Evolutionary conservation across 2,888 invertebrate species (phyloP), one percentile per base, ranked within the genome.

Genomic region (Macrostomum cliftonense): DNA sequence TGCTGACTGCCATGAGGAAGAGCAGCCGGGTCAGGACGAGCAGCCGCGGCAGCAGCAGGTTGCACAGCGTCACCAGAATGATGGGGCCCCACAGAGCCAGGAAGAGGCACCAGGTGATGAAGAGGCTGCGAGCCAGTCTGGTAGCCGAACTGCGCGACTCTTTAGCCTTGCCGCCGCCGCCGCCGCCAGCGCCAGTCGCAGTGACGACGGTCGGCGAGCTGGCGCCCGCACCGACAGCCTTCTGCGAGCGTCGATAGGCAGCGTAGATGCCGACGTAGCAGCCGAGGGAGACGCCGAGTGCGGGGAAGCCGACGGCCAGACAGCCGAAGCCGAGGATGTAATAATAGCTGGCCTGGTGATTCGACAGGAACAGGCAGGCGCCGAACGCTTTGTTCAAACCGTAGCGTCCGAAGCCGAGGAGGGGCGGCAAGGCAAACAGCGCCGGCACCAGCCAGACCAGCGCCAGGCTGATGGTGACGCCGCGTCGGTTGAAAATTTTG

Each of bases 1-100:
- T 28, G 36, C 43, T 43, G 43, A 43, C 28, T 12, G 43, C 43
- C 43, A 43, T 43, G 36, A 43, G 19, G 19, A 43, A 43, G 5
- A 43, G 36, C 19, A 28, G 19, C 7, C 43, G 19, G 28, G 28
- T 28, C 19, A 43, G 4, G 5, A 12, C 13, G 19, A 28, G 19
- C 28, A 28, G 28, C n/a, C 43, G 14, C 4, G 43, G 43, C 14
- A 43, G 9, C 14, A 20, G 21, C 21, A 20, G 36, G 43, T 43
- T 43, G 13, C 16, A 20, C 19, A 43, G 43, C 2, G 36, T 28
- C 14, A 43, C 43, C 14, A 43, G 43, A 17, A 43, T 43, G 14
- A 43, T 14, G 5, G 43, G 43, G 14, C 43, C 43, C 43, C 43
- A 43, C 21, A 43, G 36, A 2, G 36, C 14, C 7, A 43, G 43